Conservation (phyloP, 2,113 vertebrate species). For the Xyliphius kryptos region DNA sequence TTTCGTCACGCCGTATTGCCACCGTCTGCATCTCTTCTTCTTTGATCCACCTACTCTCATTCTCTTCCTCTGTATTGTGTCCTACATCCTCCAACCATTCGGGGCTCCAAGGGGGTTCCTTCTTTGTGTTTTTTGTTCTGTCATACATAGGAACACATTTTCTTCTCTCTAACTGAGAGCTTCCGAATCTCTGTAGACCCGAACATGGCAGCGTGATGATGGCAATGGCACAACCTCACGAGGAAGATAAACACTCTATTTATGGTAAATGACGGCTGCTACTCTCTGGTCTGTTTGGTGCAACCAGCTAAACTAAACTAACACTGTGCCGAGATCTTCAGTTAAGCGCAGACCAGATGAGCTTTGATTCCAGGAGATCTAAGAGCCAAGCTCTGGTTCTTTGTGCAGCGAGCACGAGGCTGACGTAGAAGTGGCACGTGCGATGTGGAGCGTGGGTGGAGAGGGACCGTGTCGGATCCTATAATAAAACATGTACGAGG, state of each 20-base stretch:
- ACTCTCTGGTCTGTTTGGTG: too few relatives aligned
- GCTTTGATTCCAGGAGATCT: not conserved
- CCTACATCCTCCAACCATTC: constrained; percentile 30
- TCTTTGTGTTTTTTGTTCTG: constrained; percentile 29
- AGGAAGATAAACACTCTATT: constrained; percentile 11
- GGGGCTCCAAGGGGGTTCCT: constrained; percentile 20
- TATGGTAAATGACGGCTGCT: too few relatives aligned
- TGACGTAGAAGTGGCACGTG: constrained; percentile 21
- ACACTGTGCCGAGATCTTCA: not conserved
- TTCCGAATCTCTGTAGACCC: constrained; percentile 13
- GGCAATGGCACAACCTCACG: constrained; percentile 20
- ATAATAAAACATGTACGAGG: constrained; percentile 41
- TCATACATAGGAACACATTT: constrained; percentile 16
- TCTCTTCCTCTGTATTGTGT: constrained; percentile 28
- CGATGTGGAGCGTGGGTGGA: constrained; percentile 34
- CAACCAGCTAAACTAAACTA: too few relatives aligned
- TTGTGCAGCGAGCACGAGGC: not conserved
- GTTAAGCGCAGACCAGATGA: not conserved
- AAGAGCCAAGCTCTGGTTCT: not conserved
- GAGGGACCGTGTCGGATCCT: constrained; percentile 31
- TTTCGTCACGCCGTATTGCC: constrained; percentile 25
- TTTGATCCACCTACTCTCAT: constrained; percentile 10
- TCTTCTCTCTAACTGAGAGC: constrained; percentile 7
- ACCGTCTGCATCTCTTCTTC: constrained; percentile 18
- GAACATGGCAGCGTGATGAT: constrained; percentile 20